Conservation (phyloP, 1,140 invertebrate species). For the Bacillus rossius region DNA sequence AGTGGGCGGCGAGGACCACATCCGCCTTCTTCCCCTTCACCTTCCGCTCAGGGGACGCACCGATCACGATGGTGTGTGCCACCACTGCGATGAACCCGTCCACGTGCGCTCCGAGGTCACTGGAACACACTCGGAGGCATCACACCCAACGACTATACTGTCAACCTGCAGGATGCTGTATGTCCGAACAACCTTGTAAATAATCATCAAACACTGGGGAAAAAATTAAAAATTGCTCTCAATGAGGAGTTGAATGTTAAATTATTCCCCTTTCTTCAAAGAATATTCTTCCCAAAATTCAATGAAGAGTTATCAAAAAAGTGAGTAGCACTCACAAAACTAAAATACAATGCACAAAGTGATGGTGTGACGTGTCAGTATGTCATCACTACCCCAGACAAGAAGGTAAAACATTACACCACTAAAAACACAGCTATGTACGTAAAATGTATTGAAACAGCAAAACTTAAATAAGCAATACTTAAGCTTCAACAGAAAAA, state of each 20-base stretch:
- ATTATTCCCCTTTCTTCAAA: background rate
- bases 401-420: too few relatives aligned
- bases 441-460: too few relatives aligned
- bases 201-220: background rate
- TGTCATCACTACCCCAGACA: too few relatives aligned
- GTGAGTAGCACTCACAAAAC: too few relatives aligned
- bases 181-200: background rate
- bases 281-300: too few relatives aligned
- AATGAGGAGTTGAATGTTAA: background rate
- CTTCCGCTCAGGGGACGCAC: conserved; percentile 62
- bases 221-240: background rate
- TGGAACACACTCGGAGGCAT: conserved; percentile 52
- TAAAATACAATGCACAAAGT: too few relatives aligned
- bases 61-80: conserved; percentile 92
- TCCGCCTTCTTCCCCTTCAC: conserved; percentile 87
- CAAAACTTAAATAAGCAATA: too few relatives aligned
- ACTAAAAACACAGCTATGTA: too few relatives aligned
- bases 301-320: too few relatives aligned
- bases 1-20: conserved; percentile 91
- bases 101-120: conserved; percentile 95
- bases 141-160: background rate
- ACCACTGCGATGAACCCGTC: conserved; percentile 99
- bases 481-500: too few relatives aligned
- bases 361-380: too few relatives aligned
- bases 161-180: too few relatives aligned